Evolutionary conservation across 2,888 invertebrate genomes (phyloP).

Genomic region (Hirtodrosophila cameraria): DNA sequence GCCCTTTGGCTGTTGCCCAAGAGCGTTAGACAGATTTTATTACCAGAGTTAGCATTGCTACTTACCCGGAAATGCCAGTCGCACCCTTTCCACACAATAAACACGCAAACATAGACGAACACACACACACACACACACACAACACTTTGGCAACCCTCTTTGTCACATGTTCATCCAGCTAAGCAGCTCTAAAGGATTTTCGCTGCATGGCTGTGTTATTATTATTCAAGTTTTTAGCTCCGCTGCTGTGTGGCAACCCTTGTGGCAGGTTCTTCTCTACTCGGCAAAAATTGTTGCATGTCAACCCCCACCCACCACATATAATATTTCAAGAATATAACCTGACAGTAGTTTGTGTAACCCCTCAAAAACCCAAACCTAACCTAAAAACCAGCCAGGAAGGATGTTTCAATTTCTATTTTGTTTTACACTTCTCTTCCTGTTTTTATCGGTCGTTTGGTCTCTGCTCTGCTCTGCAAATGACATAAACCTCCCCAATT

Average conservation of each 20-base stretch:
- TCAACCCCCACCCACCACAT: conserved; percentile 35
- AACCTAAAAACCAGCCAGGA: conserved; percentile 50
- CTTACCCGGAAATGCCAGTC: conserved; percentile 73
- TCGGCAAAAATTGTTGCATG: conserved; percentile 70
- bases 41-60: conserved; percentile 57
- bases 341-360: conserved; percentile 49
- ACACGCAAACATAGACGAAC: conserved; percentile 27
- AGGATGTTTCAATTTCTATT: conserved; percentile 81
- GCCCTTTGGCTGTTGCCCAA: conserved; percentile 22
- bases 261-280: conserved; percentile 73
- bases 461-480: conserved; percentile 42
- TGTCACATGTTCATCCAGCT: conserved; percentile 1
- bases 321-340: conserved; percentile 54
- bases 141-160: conserved; percentile 38
- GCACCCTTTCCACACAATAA: conserved; percentile 54
- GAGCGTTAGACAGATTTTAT: conserved; percentile 73
- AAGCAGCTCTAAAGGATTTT: conserved; percentile 18
- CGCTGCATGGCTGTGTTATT: conserved; percentile 30
- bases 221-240: conserved; percentile 53
- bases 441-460: conserved; percentile 71
- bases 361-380: conserved; percentile 10
- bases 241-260: conserved; percentile 61
- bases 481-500: conserved; percentile 59
- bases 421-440: conserved; percentile 70
- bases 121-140: conserved; percentile 2